A percentile compares a stretch with the other conserved stretches of the same genome.
Evolutionary conservation across 2,888 invertebrate genomes (phyloP).

Genomic region (Neoaliturus tenellus): DNA sequence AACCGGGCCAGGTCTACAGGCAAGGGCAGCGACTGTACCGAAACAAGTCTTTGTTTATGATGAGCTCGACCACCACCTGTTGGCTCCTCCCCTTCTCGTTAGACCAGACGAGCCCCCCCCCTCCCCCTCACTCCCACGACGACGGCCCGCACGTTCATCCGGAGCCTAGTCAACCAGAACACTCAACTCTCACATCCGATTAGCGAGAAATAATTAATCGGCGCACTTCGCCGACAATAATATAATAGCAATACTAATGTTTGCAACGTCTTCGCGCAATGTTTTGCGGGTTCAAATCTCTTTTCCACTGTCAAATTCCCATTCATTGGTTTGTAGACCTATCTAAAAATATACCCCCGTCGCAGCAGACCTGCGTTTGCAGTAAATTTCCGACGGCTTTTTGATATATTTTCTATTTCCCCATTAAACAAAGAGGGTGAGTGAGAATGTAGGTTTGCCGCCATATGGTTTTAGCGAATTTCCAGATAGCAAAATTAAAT

Average conservation of each 20-base stretch:
- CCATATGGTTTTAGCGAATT: no score
- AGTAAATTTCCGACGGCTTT: background rate
- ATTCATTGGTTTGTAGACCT: no score
- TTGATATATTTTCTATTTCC: background rate
- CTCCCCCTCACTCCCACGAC: background rate
- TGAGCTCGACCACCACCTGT: conserved; percentile 51
- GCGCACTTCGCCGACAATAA: background rate
- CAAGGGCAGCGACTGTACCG: conserved; percentile 29
- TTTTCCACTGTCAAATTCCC: no score
- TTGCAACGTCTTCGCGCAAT: no score
- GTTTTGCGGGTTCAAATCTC: no score
- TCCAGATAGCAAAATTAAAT: no score
- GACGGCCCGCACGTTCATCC: background rate
- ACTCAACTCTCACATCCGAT: background rate
- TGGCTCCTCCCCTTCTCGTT: conserved; percentile 48
- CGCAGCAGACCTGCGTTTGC: background rate
- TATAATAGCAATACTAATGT: no score
- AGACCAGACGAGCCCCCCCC: background rate
- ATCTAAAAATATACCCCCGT: background rate
- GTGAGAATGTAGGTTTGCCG: background rate
- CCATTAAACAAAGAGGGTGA: background rate
- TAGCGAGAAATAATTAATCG: background rate
- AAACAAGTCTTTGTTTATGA: conserved; percentile 53
- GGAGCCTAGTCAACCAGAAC: background rate
- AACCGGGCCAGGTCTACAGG: conserved; percentile 15